Base-by-base conservation (phyloP, 2,888 invertebrate species). In the Arge pagana region DNA sequence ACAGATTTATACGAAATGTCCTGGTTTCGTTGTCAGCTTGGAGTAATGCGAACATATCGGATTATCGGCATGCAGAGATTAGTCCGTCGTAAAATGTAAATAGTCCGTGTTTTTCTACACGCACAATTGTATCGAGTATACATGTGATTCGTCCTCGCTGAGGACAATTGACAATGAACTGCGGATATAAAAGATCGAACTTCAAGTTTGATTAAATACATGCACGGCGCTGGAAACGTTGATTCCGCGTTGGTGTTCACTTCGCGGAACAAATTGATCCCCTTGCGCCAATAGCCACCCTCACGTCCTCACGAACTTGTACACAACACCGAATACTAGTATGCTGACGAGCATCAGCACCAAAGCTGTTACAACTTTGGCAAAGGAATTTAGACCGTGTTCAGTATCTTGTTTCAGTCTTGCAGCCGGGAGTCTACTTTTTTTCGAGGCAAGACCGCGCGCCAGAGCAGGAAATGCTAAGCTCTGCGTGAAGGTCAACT, bases 221-320 rank as follows among this genome's bases (percentile, higher is more conserved):
- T n/a, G n/a, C n/a, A n/a, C n/a, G n/a, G n/a, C n/a, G n/a, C n/a
- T n/a, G n/a, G n/a, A n/a, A n/a, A 57, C 41, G 19, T 39, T 19
- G 21, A 11, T 16, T 7, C 7, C 19, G 26, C 55, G 58, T 52
- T 54, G 58, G 39, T 53, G 52, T 35, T 64, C 62, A 48, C 66
- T 60, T 26, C 50, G 23, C 7, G 60, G 26, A 10, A 50, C 63
- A 24, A 61, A 52, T 31, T 64, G 61, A 26, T 66, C 61, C 30
- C 68, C 71, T 54, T 85, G 85, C 77, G 85, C 84, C 82, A 87
- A 81, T 78, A 87, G 84, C 79, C 86, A 85, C 57, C 87, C 87
- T 88, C 87, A 88, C 85, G 87, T 86, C 73, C 84, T 80, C 69
- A 86, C 86, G 70, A 86, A 87, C 70, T 87, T 87, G 69, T 87